Evolutionary conservation across 2,888 invertebrate genomes (phyloP), one percentile per base, ranked within the genome.

Genomic region (Pherbina coryleti): DNA sequence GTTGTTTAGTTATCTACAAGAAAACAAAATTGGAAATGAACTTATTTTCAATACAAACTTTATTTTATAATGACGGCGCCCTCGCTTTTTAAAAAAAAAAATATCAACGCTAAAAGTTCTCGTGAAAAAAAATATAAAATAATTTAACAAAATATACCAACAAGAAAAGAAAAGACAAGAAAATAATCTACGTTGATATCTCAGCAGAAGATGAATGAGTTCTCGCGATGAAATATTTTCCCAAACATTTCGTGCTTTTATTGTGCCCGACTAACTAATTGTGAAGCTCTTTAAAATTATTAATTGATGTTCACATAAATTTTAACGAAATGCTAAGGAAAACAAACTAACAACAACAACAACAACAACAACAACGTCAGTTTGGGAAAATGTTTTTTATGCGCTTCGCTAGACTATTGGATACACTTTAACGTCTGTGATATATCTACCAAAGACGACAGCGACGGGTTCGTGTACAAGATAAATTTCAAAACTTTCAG

Each of bases 211-310:
- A 64, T 60, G 66, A 76, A 73, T 66, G 75, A 67, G 75, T 67
- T 75, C n/a, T 67, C 51, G 66, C 55, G 75, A 67, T 75, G 75
- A 75, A 67, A 75, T 67, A 75, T 67, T 55, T 53, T 37, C 55
- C 66, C 53, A 67, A 67, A 75, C 66, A 75, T 75, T 19, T 53
- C 34, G 53, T 49, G 66, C 34, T 55, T 75, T 75, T 62, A 57
- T 75, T 53, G 75, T n/a, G 60, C 74, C 75, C 82, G 83, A 83
- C 82, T 83, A 85, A 86, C 84, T 84, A 87, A 84, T 85, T 85
- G 85, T 87, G 83, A 83, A 86, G 85, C 84, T 82, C 79, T 84
- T 82, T 80, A 81, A 84, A 81, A 69, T 82, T 86, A 86, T 86
- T 85, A 85, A 85, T 85, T 86, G 86, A 84, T 83, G 82, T 86